These are phyloP conservation scores for Struthidea cinerea DNA, from an alignment of 2,113 vertebrate species.

Conservation along the genomic window DNA sequence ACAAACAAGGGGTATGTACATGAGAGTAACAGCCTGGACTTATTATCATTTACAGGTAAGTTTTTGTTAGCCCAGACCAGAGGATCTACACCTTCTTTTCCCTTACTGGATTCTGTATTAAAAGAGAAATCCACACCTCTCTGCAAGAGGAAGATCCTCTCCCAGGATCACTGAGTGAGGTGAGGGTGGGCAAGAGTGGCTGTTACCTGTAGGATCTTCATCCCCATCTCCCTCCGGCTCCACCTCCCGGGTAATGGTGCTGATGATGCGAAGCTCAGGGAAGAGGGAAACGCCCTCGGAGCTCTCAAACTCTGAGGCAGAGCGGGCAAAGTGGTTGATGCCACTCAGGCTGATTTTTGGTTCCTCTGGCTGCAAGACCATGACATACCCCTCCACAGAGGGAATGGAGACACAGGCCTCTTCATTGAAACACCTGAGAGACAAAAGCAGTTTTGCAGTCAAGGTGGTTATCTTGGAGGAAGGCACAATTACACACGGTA, in stretches of 20 bases:
- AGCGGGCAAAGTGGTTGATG: constrained; percentile 95
- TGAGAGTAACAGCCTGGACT: not conserved
- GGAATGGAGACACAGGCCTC: constrained; percentile 84
- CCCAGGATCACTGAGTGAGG: accelerated
- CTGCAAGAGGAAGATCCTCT: not conserved
- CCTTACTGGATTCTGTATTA: not conserved
- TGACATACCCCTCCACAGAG: constrained; percentile 85
- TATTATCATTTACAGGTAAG: not conserved
- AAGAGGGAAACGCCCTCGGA: constrained; percentile 87
- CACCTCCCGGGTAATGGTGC: constrained; percentile 93
- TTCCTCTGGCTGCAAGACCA: constrained; percentile 95
- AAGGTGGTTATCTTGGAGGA: not conserved
- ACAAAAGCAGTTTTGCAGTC: not conserved
- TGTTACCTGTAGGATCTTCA: constrained; percentile 89
- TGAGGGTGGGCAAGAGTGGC: too few species aligned
- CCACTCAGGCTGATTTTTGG: constrained; percentile 96
- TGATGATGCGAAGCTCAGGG: constrained; percentile 93
- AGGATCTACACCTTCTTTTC: not conserved
- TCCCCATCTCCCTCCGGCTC: constrained; percentile 84
- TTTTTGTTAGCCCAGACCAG: not conserved
- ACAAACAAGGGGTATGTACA: not conserved
- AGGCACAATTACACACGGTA: not conserved
- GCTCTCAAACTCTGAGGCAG: constrained; percentile 91
- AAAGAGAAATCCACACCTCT: accelerated
- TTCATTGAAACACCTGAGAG: constrained; percentile 83